Base-by-base conservation (phyloP, 2,113 vertebrate species). In the Cephalopterus ornatus region DNA sequence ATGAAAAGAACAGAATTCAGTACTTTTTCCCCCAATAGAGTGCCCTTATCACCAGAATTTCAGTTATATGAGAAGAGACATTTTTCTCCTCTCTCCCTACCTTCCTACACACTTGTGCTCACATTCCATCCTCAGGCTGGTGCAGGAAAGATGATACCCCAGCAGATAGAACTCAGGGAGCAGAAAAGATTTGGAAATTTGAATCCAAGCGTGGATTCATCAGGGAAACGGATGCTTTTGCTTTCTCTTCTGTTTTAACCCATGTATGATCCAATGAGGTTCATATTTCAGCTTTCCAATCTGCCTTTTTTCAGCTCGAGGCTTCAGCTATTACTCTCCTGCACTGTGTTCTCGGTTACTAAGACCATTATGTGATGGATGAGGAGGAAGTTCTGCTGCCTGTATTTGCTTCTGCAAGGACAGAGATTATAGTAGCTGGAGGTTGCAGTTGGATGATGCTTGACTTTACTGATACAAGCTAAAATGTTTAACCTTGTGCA, bases 251-350 rank as follows among this genome's bases (percentile, higher is more conserved):
- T 59, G 19, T 39, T 83, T 77, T 63, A 74, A 59, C 13, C 26
- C 30, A 32, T 0, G 0, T 9, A 27, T 35, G 63, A 88, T 58
- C 18, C 0, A 1, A 32, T 19, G 35, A 0, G 0, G 85, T 39
- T 94, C 21, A 35, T 5, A 68, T 94, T 90, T 71, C 83, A 74
- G 75, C 46, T 77, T 86, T 41, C 50, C 50, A 33, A 2, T 7
- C 15, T 9, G 26, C 42, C 58, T 77, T 55, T 39, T 80, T 67
- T 53, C 52, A 33, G 67, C 63, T 41, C 2, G 0, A 72, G 71
- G 35, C 50, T 63, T 81, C 44, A 88, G 66, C 56, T 68, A 11
- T 41, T 2, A 0, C 58, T 14, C 37, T 70, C 26, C 67, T 35
- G 27, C 37, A 17, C 79, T 0, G 0, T 11, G 46, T 19, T 56